Evolutionary conservation across 2,797 vertebrate genomes (phyloP).

Genomic region (Rhynchotus rufescens): DNA sequence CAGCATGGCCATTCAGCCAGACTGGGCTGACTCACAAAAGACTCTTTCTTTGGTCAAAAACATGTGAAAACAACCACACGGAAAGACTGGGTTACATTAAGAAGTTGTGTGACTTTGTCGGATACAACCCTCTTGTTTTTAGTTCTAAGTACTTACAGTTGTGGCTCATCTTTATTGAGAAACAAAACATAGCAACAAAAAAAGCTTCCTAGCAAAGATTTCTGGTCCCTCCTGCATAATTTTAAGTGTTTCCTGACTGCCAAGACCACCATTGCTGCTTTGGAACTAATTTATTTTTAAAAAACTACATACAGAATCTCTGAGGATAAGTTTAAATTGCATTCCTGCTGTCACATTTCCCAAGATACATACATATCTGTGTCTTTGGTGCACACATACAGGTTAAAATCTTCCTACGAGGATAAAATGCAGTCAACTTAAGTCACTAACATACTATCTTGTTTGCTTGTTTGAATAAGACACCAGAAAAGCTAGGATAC

Average conservation of each 20-base stretch:
- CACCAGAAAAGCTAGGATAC: not conserved
- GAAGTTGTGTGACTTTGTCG: slow-evolving; percentile 23
- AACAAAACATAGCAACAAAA: slow-evolving; percentile 60
- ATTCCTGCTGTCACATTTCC: slow-evolving; percentile 32
- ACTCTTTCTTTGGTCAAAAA: slow-evolving; percentile 30
- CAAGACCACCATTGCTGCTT: slow-evolving; percentile 45
- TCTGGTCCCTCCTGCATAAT: slow-evolving; percentile 55
- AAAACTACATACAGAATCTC: slow-evolving; percentile 48
- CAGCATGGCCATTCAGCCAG: not conserved
- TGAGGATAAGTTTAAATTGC: slow-evolving; percentile 57
- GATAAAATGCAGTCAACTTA: slow-evolving; percentile 1
- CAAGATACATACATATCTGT: not conserved
- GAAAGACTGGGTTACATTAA: slow-evolving; percentile 44
- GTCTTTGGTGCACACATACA: not conserved
- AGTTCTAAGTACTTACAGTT: slow-evolving; percentile 63
- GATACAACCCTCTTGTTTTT: slow-evolving; percentile 38
- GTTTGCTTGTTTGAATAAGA: slow-evolving; percentile 8
- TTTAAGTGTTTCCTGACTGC: slow-evolving; percentile 50
- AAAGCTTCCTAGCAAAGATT: slow-evolving; percentile 55
- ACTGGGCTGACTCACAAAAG: slow-evolving; percentile 24
- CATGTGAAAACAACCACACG: slow-evolving; percentile 21
- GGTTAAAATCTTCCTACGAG: slow-evolving; percentile 49
- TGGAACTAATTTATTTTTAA: slow-evolving; percentile 65
- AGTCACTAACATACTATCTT: not conserved
- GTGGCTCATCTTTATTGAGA: slow-evolving; percentile 44